Conservation (phyloP, 2,888 invertebrate species). For the Eupithecia dodoneata region DNA sequence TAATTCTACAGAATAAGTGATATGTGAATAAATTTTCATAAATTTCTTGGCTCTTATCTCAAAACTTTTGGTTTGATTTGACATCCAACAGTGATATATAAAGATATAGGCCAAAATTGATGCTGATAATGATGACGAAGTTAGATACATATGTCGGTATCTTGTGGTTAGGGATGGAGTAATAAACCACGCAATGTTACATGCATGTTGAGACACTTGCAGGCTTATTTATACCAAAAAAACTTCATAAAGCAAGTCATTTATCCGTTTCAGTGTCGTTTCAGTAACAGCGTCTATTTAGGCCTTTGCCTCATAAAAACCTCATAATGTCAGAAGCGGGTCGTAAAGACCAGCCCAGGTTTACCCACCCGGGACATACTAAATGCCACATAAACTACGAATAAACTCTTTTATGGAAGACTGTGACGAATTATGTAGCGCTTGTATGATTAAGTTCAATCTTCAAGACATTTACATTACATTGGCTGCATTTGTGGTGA, state of each 20-base stretch:
- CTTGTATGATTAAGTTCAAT: conserved; percentile 8
- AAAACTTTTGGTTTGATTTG: too few species aligned
- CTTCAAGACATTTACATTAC: not conserved
- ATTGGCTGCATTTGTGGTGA: not conserved
- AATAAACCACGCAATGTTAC: not conserved
- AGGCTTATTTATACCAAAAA: not conserved
- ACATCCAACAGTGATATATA: too few species aligned
- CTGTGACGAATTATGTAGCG: conserved; percentile 26
- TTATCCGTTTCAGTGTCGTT: conserved; percentile 8
- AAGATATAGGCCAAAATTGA: not conserved
- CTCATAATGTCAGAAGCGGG: conserved; percentile 15
- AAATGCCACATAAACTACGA: conserved; percentile 33
- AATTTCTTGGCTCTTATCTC: too few species aligned
- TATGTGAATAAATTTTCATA: too few species aligned
- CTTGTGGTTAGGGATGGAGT: not conserved
- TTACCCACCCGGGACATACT: conserved; percentile 19
- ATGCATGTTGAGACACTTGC: not conserved
- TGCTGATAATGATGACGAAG: not conserved
- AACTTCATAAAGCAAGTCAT: not conserved
- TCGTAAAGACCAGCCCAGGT: conserved; percentile 29
- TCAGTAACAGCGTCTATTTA: conserved; percentile 14
- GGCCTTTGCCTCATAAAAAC: conserved; percentile 24
- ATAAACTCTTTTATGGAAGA: conserved; percentile 31
- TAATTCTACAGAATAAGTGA: not conserved
- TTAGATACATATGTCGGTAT: not conserved